These are phyloP conservation scores for Neoaliturus tenellus DNA, from an alignment of 2,888 invertebrate species.

Conservation along the genomic window DNA sequence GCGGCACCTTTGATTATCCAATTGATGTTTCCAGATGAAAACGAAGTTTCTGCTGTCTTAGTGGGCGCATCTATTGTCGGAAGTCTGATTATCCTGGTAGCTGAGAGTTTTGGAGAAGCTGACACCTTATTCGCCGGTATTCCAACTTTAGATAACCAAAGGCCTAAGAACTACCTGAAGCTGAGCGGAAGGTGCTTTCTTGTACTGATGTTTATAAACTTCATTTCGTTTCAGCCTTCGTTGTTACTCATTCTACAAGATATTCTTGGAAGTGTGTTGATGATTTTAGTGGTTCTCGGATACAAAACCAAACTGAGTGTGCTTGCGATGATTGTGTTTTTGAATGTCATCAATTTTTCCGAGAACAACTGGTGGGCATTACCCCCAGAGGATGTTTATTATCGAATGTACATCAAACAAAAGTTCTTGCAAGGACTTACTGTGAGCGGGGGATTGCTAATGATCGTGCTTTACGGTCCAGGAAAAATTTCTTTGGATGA, in stretches of 20 bases:
- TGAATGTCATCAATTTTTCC: neutral
- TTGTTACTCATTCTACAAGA: neutral
- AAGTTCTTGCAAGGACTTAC: neutral
- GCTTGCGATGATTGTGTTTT: neutral
- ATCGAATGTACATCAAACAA: neutral
- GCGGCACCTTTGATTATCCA: neutral
- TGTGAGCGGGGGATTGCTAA: neutral
- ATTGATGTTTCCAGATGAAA: neutral
- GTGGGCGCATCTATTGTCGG: neutral
- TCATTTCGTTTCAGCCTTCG: neutral
- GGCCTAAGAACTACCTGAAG: neutral
- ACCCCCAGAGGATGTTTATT: neutral
- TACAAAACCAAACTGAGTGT: slow-evolving; percentile 11
- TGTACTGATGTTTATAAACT: neutral
- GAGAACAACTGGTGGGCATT: slow-evolving; percentile 1
- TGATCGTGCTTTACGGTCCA: neutral
- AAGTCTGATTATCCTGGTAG: neutral
- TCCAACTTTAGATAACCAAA: neutral
- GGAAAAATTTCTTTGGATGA: neutral
- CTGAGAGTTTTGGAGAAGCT: neutral
- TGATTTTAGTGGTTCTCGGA: neutral
- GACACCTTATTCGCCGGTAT: neutral
- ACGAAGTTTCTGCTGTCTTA: neutral
- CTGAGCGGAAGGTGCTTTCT: neutral
- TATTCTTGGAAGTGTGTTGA: neutral